These are phyloP conservation scores for Malurus cyaneus DNA, from an alignment of 2,113 vertebrate genomes.

Conservation along the genomic window DNA sequence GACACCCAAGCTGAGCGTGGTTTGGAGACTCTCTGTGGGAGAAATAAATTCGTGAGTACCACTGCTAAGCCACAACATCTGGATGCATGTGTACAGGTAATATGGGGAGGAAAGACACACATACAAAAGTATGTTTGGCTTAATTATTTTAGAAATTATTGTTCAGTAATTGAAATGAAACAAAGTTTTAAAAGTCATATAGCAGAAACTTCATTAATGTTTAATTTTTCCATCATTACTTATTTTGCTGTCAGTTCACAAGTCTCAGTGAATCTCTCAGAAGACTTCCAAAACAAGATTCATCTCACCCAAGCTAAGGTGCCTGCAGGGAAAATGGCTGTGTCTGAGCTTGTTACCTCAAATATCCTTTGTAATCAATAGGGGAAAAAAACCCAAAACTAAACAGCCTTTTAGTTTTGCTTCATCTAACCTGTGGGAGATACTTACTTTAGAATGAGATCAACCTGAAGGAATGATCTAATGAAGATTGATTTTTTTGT, in stretches of 20 bases:
- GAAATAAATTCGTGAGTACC: background rate
- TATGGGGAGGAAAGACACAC: accelerated
- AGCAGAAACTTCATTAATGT: background rate
- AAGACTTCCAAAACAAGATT: background rate
- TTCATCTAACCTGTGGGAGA: background rate
- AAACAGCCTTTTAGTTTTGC: background rate
- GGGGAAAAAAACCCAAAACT: accelerated
- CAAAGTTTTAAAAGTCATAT: background rate
- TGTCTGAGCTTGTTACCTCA: background rate
- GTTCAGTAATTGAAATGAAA: background rate
- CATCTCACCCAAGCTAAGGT: background rate
- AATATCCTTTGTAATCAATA: background rate
- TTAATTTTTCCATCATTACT: background rate
- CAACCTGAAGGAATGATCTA: background rate
- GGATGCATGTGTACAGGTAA: background rate
- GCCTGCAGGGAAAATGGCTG: background rate
- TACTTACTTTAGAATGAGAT: background rate
- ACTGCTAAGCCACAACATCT: accelerated
- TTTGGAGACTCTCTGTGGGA: background rate
- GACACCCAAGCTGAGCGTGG: accelerated
- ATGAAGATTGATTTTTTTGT: background rate
- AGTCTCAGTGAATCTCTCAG: background rate
- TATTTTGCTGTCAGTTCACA: background rate
- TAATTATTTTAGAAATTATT: background rate
- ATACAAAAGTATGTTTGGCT: background rate